phyloP scores from a whole-genome alignment of 1,140 invertebrate species.

The Platyscapa corneri region DNA sequence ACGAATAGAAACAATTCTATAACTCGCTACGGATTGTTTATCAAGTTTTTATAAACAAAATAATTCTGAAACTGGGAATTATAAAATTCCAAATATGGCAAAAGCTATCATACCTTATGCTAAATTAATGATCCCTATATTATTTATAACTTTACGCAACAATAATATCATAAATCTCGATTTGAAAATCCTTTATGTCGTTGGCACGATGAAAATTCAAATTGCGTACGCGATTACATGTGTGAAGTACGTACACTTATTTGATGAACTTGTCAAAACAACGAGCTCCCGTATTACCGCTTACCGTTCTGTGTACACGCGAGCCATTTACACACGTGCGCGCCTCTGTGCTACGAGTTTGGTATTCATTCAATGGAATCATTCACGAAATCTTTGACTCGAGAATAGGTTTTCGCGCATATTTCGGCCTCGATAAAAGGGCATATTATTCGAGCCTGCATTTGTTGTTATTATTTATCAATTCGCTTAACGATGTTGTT shows the following conservation, averaged over 20 bases:
- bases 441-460: not conserved
- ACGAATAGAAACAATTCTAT: too few relatives aligned
- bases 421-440: not conserved
- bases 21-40: too few relatives aligned
- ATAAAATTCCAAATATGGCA: not conserved
- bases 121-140: not conserved
- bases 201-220: not conserved
- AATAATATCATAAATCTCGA: not conserved
- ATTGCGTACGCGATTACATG: not conserved
- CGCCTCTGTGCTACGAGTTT: not conserved
- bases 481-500: too few relatives aligned
- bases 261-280: constrained; percentile 48
- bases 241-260: constrained; percentile 4
- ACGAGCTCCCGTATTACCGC: constrained; percentile 17
- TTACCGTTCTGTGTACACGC: constrained; percentile 22
- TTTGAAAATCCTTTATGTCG: not conserved
- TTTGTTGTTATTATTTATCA: not conserved
- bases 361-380: constrained; percentile 11
- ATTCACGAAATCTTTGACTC: not conserved
- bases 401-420: not conserved
- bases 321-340: constrained; percentile 33
- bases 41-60: too few relatives aligned
- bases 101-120: not conserved
- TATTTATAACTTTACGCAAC: not conserved
- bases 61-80: too few relatives aligned